A percentile compares a stretch with the other conserved stretches of the same genome.
Conservation (phyloP, 1,140 invertebrate species). For the Chrysopa pallens region DNA sequence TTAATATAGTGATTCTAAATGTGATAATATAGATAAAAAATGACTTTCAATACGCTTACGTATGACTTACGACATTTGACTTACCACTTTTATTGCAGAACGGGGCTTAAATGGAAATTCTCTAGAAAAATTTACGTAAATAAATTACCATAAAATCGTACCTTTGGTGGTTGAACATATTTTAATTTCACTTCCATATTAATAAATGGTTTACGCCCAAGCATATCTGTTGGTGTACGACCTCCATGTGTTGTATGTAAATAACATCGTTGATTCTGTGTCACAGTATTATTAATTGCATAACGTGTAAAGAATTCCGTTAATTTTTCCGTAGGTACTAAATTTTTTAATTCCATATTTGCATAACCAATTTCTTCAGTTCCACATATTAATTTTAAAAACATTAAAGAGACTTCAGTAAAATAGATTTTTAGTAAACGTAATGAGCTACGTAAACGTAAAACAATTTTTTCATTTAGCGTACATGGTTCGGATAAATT, state of each 20-base stretch:
- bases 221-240: constrained; percentile 2
- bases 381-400: not conserved
- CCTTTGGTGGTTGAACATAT: not conserved
- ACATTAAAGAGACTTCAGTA: not conserved
- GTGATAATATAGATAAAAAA: no score
- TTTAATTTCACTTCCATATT: constrained; percentile 6
- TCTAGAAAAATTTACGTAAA: no score
- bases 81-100: no score
- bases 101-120: no score
- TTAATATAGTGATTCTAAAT: no score
- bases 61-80: no score
- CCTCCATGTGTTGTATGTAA: constrained; percentile 1
- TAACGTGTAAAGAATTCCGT: constrained; percentile 5
- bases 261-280: constrained; percentile 3
- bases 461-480: constrained; percentile 1
- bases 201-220: constrained; percentile 5
- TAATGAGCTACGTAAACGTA: constrained; percentile 3
- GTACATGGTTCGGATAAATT: not conserved
- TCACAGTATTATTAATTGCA: constrained; percentile 3
- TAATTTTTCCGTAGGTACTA: constrained; percentile 4
- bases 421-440: constrained; percentile 2
- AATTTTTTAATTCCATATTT: constrained; percentile 4
- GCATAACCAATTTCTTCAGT: constrained; percentile 1
- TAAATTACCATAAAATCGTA: no score
- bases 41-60: no score